Evolutionary conservation across 2,113 vertebrate species (phyloP).

Genomic region (Trichomycterus rosablanca): DNA sequence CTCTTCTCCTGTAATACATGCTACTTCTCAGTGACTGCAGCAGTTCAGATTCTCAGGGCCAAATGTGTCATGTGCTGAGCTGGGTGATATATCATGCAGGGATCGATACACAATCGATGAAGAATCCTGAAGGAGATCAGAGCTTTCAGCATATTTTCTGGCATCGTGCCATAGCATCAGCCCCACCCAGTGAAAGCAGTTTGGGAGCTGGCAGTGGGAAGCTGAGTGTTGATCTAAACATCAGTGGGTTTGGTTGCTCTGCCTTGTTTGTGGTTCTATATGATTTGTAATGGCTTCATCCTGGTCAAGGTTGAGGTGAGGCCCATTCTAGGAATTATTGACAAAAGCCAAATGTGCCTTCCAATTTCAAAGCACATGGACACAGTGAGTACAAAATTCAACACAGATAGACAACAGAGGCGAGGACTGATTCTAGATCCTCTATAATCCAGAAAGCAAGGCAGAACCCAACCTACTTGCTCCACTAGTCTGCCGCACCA

Average conservation of each 20-base stretch:
- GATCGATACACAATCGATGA: constrained; percentile 10
- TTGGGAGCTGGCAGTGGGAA: not conserved
- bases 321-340: too few species aligned
- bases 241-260: not conserved
- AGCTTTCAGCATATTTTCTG: not conserved
- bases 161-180: not conserved
- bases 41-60: constrained; percentile 18
- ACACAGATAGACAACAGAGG: too few species aligned
- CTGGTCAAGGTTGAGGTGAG: too few species aligned
- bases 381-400: too few species aligned
- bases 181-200: not conserved
- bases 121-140: constrained; percentile 26
- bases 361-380: too few species aligned
- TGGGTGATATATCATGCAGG: constrained; percentile 28
- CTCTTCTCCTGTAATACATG: constrained; percentile 5
- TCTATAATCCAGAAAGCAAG: too few species aligned
- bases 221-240: not conserved
- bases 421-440: too few species aligned
- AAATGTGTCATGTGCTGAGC: constrained; percentile 15
- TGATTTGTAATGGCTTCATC: too few species aligned
- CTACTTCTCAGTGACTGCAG: constrained; percentile 12
- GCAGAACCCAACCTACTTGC: too few species aligned
- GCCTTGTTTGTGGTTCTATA: not conserved
- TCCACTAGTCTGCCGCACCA: too few species aligned
- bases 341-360: too few species aligned